Percentiles rank a stretch among this genome's conserved stretches.
phyloP scores from a whole-genome alignment of 2,113 vertebrate species.

The Rissa tridactyla region DNA sequence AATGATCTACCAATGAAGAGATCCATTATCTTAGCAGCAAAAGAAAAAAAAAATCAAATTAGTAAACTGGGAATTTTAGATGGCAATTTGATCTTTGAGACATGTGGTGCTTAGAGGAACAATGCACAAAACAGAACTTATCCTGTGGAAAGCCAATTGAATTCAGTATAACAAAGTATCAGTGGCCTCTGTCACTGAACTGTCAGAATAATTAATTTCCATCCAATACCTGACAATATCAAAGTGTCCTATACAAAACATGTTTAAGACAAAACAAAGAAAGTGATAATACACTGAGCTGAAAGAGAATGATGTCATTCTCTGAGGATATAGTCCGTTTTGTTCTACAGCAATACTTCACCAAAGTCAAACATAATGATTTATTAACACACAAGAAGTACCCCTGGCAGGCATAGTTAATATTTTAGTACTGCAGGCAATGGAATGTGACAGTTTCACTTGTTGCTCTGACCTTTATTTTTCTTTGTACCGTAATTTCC shows the following conservation, averaged over 20 bases:
- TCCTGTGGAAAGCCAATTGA: background rate
- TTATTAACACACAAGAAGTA: constrained; percentile 37
- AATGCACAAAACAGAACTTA: background rate
- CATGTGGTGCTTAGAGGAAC: background rate
- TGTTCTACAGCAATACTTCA: background rate
- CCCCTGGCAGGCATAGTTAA: constrained; percentile 42
- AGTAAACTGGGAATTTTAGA: constrained; percentile 1
- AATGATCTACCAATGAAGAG: constrained; percentile 20
- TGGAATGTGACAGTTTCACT: constrained; percentile 49
- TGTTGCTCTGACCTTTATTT: constrained; percentile 54
- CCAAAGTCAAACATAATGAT: constrained; percentile 23
- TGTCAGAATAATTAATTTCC: constrained; percentile 16
- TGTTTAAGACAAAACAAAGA: background rate
- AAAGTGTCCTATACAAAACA: background rate
- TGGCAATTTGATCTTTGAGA: background rate
- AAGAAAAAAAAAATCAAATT: background rate
- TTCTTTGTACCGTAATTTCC: constrained; percentile 21
- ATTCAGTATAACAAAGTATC: background rate
- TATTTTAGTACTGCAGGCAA: constrained; percentile 20
- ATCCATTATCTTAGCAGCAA: constrained; percentile 25
- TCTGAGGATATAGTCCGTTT: background rate
- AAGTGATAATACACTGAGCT: background rate
- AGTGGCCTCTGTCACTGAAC: background rate
- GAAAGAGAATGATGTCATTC: background rate
- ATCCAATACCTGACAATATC: background rate